phyloP scores from a whole-genome alignment of 37 sponge, comb jelly and placozoan genomes.

The Beroe forskalii region DNA sequence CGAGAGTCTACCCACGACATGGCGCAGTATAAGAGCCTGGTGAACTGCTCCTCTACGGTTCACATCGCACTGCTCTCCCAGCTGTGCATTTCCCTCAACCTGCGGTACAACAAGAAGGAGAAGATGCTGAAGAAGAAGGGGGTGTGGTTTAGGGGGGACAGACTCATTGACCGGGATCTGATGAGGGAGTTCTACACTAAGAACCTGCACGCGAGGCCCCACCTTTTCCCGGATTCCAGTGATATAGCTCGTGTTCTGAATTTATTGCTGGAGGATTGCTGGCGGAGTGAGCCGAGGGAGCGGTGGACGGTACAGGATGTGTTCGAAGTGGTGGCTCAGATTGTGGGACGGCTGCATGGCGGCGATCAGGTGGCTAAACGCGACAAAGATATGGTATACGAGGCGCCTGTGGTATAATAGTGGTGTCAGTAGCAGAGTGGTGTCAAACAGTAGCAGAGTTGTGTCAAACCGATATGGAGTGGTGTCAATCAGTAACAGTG shows the following conservation, averaged over 20 bases:
- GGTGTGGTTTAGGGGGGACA: not conserved
- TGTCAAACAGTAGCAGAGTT: too few species aligned
- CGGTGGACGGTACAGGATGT: not conserved
- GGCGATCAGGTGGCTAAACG: too few species aligned
- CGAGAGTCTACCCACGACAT: not conserved
- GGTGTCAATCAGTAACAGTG: too few species aligned
- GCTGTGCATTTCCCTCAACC: constrained; percentile 8
- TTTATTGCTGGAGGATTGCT: constrained; percentile 1
- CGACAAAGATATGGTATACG: too few species aligned
- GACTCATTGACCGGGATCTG: not conserved
- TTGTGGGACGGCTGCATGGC: not conserved
- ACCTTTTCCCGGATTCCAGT: not conserved
- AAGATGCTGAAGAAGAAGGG: not conserved
- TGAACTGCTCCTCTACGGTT: not conserved
- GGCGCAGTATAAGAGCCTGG: not conserved
- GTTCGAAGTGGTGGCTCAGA: not conserved
- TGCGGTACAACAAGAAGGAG: not conserved
- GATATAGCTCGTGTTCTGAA: not conserved
- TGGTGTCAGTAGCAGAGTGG: too few species aligned
- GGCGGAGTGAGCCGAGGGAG: not conserved
- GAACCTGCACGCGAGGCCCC: not conserved
- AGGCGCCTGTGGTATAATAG: too few species aligned
- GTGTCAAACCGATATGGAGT: too few species aligned
- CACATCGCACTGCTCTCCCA: not conserved
- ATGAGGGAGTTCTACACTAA: constrained; percentile 35